Percentiles rank a stretch among this genome's conserved stretches.
Conservation (phyloP, 1,140 invertebrate species). For the Pomphorhynchus laevis region DNA sequence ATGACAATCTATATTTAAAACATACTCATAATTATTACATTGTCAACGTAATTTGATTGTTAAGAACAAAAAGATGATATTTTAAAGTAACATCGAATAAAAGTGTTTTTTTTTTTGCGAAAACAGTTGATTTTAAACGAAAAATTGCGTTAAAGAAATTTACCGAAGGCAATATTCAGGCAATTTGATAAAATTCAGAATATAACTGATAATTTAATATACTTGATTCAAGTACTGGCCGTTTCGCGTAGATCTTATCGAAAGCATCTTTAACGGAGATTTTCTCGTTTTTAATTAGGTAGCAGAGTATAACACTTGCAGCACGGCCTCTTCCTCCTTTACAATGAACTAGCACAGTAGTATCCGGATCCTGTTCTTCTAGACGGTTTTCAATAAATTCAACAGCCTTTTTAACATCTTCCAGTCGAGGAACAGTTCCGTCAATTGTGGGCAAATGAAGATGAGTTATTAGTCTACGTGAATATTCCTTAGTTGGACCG, state of each 20-base stretch:
- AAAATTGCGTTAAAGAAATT: too few species aligned
- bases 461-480: not conserved
- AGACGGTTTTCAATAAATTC: not conserved
- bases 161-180: too few species aligned
- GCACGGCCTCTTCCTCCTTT: not conserved
- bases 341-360: not conserved
- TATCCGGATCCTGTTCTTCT: not conserved
- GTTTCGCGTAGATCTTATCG: not conserved
- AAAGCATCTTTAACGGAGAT: not conserved
- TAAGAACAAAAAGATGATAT: too few species aligned
- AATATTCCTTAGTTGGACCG: not conserved
- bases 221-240: not conserved
- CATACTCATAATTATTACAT: too few species aligned
- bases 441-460: not conserved
- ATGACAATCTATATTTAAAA: too few species aligned
- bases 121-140: too few species aligned
- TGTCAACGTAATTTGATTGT: too few species aligned
- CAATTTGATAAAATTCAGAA: too few species aligned
- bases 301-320: not conserved
- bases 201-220: not conserved
- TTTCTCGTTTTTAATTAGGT: not conserved
- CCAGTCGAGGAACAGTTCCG: not conserved
- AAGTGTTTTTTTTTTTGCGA: too few species aligned
- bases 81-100: too few species aligned
- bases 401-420: not conserved